Base-by-base conservation (phyloP, 2,113 vertebrate species). In the Aplodontia rufa region DNA sequence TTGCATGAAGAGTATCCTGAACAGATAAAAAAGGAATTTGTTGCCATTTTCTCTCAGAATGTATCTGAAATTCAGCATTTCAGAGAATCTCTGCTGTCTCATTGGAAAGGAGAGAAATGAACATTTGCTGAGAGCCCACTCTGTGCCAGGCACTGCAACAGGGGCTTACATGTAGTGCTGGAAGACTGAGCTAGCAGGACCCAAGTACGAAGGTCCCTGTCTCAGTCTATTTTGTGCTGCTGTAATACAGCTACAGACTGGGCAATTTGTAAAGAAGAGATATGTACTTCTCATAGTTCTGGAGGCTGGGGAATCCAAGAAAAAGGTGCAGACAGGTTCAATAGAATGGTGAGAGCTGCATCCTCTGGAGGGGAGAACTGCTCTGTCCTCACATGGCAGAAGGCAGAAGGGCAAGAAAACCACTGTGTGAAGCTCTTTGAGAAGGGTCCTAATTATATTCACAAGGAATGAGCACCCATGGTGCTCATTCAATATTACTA, bases 11-110 rank as follows among this genome's bases (percentile, higher is more conserved):
- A 92, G 12, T 87, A 78, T 79, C 58, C 60, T n/a, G 60, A 86
- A 13, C 82, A 92, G 75, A 91, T 58, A 35, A 79, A 85, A 85
- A 84, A 97, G 85, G 30, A 82, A 94, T 49, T 26, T 19, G 49
- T 37, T 82, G 62, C 13, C 66, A 16, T 62, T 83, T 90, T 87
- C 47, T 32, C 68, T 62, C 47, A 85, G 71, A 69, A 30, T 2
- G 2, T 84, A 80, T 12, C 80, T 51, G 37, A 88, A 83, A 35
- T 72, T 86, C 19, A 87, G 74, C 79, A 45, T 94, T 95, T 96
- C 74, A 64, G 81, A 92, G 28, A 62, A 47, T 91, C 85, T 76
- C 79, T 91, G 35, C 58, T 84, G 16, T 64, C 26, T 93, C 37
- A 32, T 55, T n/a, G 13, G 47, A 45, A 83, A 68, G 30, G 35